Conservation (phyloP, 2,113 vertebrate species). For the Pygoscelis adeliae region DNA sequence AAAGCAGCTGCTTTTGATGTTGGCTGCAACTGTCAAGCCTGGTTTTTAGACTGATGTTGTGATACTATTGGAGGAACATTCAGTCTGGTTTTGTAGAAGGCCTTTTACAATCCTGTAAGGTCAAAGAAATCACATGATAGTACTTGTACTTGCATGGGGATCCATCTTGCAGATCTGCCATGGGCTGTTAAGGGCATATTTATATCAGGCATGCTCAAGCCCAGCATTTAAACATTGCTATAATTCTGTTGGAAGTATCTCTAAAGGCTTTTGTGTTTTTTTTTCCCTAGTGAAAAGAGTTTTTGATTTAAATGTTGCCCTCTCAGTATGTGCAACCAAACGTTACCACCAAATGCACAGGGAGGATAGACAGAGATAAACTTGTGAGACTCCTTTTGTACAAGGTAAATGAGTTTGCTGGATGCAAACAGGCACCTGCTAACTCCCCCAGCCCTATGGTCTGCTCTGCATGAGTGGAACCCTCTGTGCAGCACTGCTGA, state of each 20-base stretch:
- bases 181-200: not conserved
- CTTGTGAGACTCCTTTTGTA: not conserved
- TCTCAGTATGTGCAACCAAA: not conserved
- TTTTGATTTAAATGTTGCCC: not conserved
- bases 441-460: not conserved
- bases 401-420: not conserved
- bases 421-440: not conserved
- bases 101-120: not conserved
- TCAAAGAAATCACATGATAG: not conserved
- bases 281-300: not conserved
- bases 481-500: not conserved
- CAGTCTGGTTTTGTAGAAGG: not conserved
- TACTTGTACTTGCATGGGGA: not conserved
- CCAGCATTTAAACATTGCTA: not conserved
- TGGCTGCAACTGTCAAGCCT: not conserved
- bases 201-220: not conserved
- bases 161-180: not conserved
- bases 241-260: not conserved
- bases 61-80: not conserved
- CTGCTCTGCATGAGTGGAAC: not conserved
- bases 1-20: not conserved
- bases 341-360: not conserved
- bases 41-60: not conserved
- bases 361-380: not conserved
- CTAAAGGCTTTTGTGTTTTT: not conserved